These are phyloP conservation scores for Paralvinella palmiformis DNA, from an alignment of 1,140 invertebrate genomes.

Conservation along the genomic window DNA sequence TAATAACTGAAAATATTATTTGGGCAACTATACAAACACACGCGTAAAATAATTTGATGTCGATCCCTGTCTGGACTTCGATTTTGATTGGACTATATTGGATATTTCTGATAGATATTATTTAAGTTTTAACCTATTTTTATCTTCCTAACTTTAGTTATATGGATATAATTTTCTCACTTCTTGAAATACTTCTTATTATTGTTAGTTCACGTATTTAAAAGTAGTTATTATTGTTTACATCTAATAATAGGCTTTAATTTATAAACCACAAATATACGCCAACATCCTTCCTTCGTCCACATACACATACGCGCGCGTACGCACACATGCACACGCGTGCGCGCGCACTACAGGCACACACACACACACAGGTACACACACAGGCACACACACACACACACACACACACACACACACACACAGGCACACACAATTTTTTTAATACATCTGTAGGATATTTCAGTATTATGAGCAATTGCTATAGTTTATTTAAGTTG, in stretches of 20 bases:
- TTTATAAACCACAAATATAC: not conserved
- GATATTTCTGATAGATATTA: not conserved
- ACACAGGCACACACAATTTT: not conserved
- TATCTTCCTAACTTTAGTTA: not conserved
- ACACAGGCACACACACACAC: not conserved
- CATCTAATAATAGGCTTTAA: not conserved
- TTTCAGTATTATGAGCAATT: not conserved
- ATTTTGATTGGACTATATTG: too few relatives aligned
- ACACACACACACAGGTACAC: not conserved
- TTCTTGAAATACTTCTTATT: too few relatives aligned
- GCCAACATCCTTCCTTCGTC: not conserved
- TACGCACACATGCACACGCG: not conserved
- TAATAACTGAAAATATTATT: too few relatives aligned
- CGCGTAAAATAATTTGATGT: too few relatives aligned
- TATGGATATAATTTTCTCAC: not conserved
- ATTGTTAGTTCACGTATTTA: too few relatives aligned
- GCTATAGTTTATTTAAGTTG: not conserved
- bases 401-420: not conserved
- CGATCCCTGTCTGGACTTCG: too few relatives aligned
- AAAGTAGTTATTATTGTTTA: too few relatives aligned
- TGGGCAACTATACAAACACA: too few relatives aligned
- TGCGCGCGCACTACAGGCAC: not conserved
- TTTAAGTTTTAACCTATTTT: not conserved
- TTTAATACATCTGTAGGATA: not conserved
- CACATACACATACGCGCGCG: not conserved